Evolutionary conservation across 1,140 invertebrate genomes (phyloP).

Genomic region (Drosophila melanogaster): Release_6_plus_ISO1_MT NT_033777.3:17038501-17039000

Average conservation of each 20-base stretch:
- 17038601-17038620: neutral
- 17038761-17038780: conserved; percentile 32
- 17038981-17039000: neutral
- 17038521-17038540: conserved; percentile 31
- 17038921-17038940: conserved; percentile 12
- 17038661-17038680: conserved; percentile 34
- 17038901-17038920: conserved; percentile 30
- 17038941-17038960: neutral
- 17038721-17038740: conserved; percentile 46
- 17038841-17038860: conserved; percentile 49
- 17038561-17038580: neutral
- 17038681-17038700: conserved; percentile 32
- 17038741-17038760: conserved; percentile 31
- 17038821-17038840: conserved; percentile 44
- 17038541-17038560: conserved; percentile 30
- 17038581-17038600: neutral
- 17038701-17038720: conserved; percentile 53
- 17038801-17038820: conserved; percentile 47
- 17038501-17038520: conserved; percentile 21
- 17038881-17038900: conserved; percentile 14
- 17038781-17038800: conserved; percentile 44
- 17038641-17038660: conserved; percentile 17
- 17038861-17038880: conserved; percentile 46
- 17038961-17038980: neutral
- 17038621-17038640: conserved; percentile 28